A percentile compares a stretch with the other conserved stretches of the same genome.
Evolutionary conservation across 2,888 invertebrate genomes (phyloP).

Genomic region (Clivina fossor): DNA sequence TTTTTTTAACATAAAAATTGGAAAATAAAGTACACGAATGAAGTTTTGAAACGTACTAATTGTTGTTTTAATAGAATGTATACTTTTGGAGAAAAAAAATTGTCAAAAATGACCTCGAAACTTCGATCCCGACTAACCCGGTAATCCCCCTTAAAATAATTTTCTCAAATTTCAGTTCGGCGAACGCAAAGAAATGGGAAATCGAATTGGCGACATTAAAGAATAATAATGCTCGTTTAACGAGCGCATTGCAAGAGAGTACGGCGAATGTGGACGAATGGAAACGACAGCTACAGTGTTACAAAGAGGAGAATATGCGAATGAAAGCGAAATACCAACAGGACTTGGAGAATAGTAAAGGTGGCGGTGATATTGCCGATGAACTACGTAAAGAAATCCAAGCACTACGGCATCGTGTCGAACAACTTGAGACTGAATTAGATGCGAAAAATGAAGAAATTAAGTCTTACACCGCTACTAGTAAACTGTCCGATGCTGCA

Average conservation of each 20-base stretch:
- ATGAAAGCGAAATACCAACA: slow-evolving; percentile 74
- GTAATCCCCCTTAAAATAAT: too few relatives aligned
- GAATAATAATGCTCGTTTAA: slow-evolving; percentile 92
- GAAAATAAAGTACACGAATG: too few relatives aligned
- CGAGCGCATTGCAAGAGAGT: slow-evolving; percentile 91
- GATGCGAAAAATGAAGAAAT: slow-evolving; percentile 83
- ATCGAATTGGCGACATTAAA: slow-evolving; percentile 93
- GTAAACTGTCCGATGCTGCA: slow-evolving; percentile 46
- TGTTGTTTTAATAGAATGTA: too few relatives aligned
- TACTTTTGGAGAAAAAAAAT: too few relatives aligned
- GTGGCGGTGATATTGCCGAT: slow-evolving; percentile 70
- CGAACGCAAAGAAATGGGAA: slow-evolving; percentile 99
- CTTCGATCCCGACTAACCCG: too few relatives aligned
- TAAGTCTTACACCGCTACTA: slow-evolving; percentile 58
- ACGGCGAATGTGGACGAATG: slow-evolving; percentile 98
- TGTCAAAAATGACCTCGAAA: too few relatives aligned
- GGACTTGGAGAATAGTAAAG: slow-evolving; percentile 70
- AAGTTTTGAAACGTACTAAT: too few relatives aligned
- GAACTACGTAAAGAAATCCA: slow-evolving; percentile 75
- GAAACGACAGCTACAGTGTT: slow-evolving; percentile 93
- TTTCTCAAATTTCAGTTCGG: slow-evolving; percentile 84
- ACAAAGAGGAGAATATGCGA: slow-evolving; percentile 86
- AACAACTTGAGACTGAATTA: slow-evolving; percentile 78
- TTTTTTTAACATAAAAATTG: too few relatives aligned
- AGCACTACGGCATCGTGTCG: slow-evolving; percentile 75